Base-by-base conservation (phyloP, 2,797 vertebrate genomes). In the Oryzias sinensis region DNA sequence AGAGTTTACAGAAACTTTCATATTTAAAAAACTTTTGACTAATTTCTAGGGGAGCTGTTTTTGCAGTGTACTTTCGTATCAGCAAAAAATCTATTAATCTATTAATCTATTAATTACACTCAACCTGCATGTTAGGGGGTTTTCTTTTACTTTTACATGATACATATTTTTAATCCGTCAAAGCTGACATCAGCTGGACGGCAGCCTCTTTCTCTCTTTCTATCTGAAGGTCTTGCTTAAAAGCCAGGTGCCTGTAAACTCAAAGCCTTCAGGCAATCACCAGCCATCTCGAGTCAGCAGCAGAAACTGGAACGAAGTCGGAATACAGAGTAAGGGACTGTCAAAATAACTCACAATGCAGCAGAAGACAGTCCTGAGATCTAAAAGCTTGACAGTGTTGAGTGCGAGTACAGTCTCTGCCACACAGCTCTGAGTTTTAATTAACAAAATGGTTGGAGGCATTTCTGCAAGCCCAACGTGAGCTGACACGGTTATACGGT, bases 251-350 rank as follows among this genome's bases (percentile, higher is more conserved):
- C 50, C 77, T 80, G 75, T 75, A 86, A 82, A 83, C 74, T 73
- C 70, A 76, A 76, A 85, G 80, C 75, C 76, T 84, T 80, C 68
- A 70, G 74, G 81, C 84, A 80, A 86, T 84, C 86, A 80, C 70
- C 62, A 64, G 59, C 61, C 72, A 61, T 71, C 62, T 66, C 59
- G 73, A 81, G 81, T 83, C 83, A 79, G 81, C 79, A 78, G 56
- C 80, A 78, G 60, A 75, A 65, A 49, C 68, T 62, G 64, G 59
- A 75, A 79, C 81, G 65, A 60, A 60, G 59, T 56, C 17, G 49
- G 84, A 84, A 86, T 84, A 84, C 83, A 82, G 78, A 89, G 72
- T 53, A 65, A 67, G 70, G 43, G 52, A 55, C 74, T 76, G 80
- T 80, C 76, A 83, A 73, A 82, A 79, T 51, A 79, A 62, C 65